phyloP scores from a whole-genome alignment of 2,888 invertebrate species.

The Netelia inedita region DNA sequence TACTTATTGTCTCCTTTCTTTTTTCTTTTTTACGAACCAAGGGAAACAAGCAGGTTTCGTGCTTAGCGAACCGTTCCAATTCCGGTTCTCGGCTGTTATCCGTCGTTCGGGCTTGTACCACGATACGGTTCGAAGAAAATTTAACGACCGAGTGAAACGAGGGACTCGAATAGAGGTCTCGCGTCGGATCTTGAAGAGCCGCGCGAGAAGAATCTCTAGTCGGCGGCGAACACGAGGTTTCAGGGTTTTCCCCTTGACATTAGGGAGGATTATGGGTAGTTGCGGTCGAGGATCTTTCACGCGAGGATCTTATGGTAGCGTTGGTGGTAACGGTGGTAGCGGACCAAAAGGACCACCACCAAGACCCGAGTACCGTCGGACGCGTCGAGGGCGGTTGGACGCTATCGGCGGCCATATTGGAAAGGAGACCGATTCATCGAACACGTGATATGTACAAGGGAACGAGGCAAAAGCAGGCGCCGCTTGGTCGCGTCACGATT shows the following conservation, averaged over 20 bases:
- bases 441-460: conserved; percentile 43
- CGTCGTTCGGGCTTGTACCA: conserved; percentile 7
- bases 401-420: conserved; percentile 61
- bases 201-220: neutral
- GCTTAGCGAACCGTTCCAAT: neutral
- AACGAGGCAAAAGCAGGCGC: conserved; percentile 63
- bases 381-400: conserved; percentile 3
- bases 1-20: too few relatives aligned
- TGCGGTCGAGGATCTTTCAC: conserved; percentile 8
- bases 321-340: conserved; percentile 53
- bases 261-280: conserved; percentile 36
- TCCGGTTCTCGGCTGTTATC: conserved; percentile 2
- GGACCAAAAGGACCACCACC: conserved; percentile 34
- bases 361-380: conserved; percentile 33
- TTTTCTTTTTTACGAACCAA: too few relatives aligned
- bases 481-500: conserved; percentile 70
- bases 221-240: conserved; percentile 1
- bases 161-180: conserved; percentile 14
- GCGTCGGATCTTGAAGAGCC: neutral
- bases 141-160: conserved; percentile 12
- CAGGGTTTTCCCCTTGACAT: conserved; percentile 10
- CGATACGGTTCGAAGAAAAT: conserved; percentile 3
- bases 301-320: conserved; percentile 41
- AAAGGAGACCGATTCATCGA: conserved; percentile 65
- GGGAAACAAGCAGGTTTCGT: too few relatives aligned